Conservation (phyloP, 2,888 invertebrate species). For the Diaperis boleti region DNA sequence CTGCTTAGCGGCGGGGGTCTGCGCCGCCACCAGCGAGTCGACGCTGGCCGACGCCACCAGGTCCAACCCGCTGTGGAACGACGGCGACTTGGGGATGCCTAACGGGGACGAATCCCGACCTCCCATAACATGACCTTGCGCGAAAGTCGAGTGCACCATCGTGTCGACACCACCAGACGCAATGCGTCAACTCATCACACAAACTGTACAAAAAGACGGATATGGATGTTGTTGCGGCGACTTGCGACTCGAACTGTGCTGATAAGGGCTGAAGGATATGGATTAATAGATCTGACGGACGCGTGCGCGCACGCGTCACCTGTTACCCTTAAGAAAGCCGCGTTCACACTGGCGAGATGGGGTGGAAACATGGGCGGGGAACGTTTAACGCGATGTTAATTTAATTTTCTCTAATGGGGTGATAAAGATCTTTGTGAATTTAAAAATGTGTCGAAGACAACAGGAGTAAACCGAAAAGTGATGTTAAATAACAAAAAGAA, state of each 20-base stretch:
- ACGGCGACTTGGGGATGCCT: conserved; percentile 88
- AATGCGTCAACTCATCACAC: conserved; percentile 22
- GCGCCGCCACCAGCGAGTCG: conserved; percentile 62
- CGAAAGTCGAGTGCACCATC: conserved; percentile 66
- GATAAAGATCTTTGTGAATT: too few relatives aligned
- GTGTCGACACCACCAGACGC: conserved; percentile 33
- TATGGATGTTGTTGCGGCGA: conserved; percentile 6
- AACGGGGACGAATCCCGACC: conserved; percentile 70
- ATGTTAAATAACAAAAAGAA: too few relatives aligned
- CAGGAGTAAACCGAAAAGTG: too few relatives aligned
- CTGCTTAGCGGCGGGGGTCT: conserved; percentile 28
- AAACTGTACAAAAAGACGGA: background rate
- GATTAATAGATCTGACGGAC: conserved; percentile 47
- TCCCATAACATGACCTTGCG: conserved; percentile 64
- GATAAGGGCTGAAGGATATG: conserved; percentile 47
- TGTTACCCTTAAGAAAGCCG: conserved; percentile 46
- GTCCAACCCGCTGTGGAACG: conserved; percentile 88
- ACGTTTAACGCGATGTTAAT: background rate
- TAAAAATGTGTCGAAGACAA: too few relatives aligned
- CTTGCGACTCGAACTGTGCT: conserved; percentile 2
- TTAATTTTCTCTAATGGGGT: background rate
- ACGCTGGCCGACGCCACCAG: conserved; percentile 76
- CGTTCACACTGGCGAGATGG: conserved; percentile 21
- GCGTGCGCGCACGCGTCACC: conserved; percentile 46
- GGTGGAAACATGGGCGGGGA: background rate